Conservation (phyloP, 1,140 invertebrate species). For the Yoshiicerus persimilis region DNA sequence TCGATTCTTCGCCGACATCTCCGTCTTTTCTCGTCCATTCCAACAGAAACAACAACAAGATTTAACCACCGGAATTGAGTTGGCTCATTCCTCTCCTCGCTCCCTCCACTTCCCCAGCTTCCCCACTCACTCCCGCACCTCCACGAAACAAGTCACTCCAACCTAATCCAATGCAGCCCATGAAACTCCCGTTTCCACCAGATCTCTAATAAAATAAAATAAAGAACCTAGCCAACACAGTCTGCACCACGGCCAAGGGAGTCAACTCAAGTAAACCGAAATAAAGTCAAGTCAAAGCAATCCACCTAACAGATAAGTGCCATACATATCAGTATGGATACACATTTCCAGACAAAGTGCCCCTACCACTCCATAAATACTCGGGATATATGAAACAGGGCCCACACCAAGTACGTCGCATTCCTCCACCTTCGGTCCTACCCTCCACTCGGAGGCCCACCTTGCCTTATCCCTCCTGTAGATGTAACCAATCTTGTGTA, state of each 20-base stretch:
- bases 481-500: too few relatives aligned
- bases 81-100: background rate
- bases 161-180: background rate
- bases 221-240: background rate
- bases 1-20: background rate
- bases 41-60: background rate
- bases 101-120: background rate
- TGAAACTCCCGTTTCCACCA: background rate
- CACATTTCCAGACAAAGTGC: background rate
- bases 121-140: background rate
- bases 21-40: background rate
- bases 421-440: too few relatives aligned
- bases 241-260: background rate
- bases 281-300: background rate
- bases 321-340: background rate
- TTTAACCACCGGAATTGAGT: background rate
- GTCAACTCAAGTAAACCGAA: background rate
- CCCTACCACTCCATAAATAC: background rate
- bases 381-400: background rate
- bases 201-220: background rate
- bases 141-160: background rate
- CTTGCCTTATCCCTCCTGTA: too few relatives aligned
- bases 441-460: too few relatives aligned
- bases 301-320: background rate
- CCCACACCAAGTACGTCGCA: too few relatives aligned